Evolutionary conservation across 2,113 vertebrate species (phyloP).

Genomic region (Cryptomyrus ogoouensis): DNA sequence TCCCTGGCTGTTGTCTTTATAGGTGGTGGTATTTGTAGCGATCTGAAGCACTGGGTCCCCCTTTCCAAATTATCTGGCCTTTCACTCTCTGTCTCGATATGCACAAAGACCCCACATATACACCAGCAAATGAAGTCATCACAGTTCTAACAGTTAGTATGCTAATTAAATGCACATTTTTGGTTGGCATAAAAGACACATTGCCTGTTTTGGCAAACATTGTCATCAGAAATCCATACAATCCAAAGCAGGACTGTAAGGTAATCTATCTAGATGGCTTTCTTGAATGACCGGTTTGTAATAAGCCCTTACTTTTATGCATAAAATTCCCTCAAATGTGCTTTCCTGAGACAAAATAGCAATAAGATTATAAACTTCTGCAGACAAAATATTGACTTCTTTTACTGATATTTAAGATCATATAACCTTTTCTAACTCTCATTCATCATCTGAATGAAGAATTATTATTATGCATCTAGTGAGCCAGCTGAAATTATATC

Average conservation of each 20-base stretch:
- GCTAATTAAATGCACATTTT: conserved; percentile 24
- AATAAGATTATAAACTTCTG: conserved; percentile 11
- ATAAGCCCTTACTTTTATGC: conserved; percentile 28
- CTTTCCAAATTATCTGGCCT: not conserved
- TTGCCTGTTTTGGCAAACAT: conserved; percentile 16
- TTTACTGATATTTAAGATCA: conserved; percentile 1
- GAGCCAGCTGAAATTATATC: not conserved
- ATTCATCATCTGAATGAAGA: not conserved
- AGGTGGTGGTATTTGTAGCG: conserved; percentile 13
- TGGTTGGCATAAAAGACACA: conserved; percentile 27
- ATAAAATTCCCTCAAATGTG: conserved; percentile 25
- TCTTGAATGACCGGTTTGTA: conserved; percentile 21
- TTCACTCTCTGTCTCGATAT: not conserved
- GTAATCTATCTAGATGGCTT: conserved; percentile 20
- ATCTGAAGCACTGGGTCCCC: not conserved
- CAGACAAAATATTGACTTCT: conserved; percentile 17
- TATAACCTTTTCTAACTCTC: not conserved
- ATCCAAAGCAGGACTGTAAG: conserved; percentile 12
- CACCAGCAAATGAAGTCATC: conserved; percentile 4
- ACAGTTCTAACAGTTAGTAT: conserved; percentile 23
- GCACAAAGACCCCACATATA: not conserved
- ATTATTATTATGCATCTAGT: not conserved
- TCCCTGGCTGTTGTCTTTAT: conserved; percentile 11
- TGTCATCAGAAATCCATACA: conserved; percentile 26
- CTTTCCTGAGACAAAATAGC: conserved; percentile 30